phyloP scores from a whole-genome alignment of 2,888 invertebrate genomes.

The Leptinotarsa haldemani region DNA sequence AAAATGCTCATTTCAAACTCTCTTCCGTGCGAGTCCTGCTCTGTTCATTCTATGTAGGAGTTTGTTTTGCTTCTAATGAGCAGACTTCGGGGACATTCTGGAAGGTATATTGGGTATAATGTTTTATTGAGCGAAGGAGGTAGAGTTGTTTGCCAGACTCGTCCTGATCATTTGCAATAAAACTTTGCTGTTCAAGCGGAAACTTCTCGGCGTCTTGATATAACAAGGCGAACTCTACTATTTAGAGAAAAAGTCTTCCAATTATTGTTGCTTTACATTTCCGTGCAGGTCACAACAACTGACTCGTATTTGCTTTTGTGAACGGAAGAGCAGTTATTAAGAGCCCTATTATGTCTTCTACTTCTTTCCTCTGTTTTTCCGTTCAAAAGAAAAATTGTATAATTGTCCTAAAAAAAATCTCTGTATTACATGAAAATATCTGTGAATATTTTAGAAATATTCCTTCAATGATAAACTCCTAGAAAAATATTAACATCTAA shows the following conservation, averaged over 20 bases:
- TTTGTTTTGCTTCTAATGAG: conserved; percentile 50
- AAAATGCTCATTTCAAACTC: background rate
- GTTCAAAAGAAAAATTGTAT: background rate
- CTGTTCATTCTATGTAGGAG: conserved; percentile 30
- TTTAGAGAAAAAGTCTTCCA: conserved; percentile 43
- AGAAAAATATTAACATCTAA: too few species aligned
- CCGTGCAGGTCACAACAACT: conserved; percentile 39
- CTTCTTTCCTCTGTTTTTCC: conserved; percentile 19
- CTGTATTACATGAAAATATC: background rate
- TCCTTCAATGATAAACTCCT: too few species aligned
- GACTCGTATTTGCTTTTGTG: conserved; percentile 29
- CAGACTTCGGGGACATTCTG: conserved; percentile 44
- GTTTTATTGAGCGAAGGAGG: conserved; percentile 50
- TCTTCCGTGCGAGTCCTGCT: background rate
- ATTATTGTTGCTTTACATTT: conserved; percentile 46
- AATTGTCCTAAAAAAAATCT: background rate
- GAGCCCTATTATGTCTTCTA: conserved; percentile 33
- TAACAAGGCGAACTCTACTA: conserved; percentile 54
- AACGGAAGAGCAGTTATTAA: conserved; percentile 35
- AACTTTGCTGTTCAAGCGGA: conserved; percentile 55
- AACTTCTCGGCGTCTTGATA: conserved; percentile 52
- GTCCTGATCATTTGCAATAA: conserved; percentile 56
- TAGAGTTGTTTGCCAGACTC: conserved; percentile 50
- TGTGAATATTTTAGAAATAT: background rate
- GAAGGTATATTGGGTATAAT: conserved; percentile 46